Conservation (phyloP, 2,797 vertebrate genomes). For the Sebastes cheni region DNA sequence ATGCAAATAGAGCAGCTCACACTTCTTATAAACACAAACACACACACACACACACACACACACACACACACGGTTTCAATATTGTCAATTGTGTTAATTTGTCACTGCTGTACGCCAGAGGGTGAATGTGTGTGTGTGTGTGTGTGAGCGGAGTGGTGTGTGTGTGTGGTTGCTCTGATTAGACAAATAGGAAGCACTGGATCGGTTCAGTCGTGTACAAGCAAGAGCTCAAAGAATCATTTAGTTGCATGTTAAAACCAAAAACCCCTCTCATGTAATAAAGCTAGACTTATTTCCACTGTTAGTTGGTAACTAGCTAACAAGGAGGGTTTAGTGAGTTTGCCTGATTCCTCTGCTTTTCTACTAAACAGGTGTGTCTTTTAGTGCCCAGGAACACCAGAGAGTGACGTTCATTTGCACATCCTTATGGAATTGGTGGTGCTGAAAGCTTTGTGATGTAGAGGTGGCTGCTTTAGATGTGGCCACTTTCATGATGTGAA, state of each 20-base stretch:
- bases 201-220: slow-evolving; percentile 2
- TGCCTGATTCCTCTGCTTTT: background rate
- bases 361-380: background rate
- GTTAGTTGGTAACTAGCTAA: background rate
- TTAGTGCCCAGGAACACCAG: background rate
- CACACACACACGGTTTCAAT: slow-evolving; percentile 18
- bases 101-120: slow-evolving; percentile 66
- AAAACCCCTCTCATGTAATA: slow-evolving; percentile 10
- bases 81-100: slow-evolving; percentile 70
- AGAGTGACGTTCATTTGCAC: background rate
- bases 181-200: slow-evolving; percentile 68
- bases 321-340: background rate
- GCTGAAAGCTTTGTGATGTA: background rate
- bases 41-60: background rate
- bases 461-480: background rate
- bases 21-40: background rate
- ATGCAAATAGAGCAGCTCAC: slow-evolving; percentile 29
- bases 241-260: slow-evolving; percentile 1
- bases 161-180: slow-evolving; percentile 44
- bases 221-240: background rate
- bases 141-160: background rate
- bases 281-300: background rate
- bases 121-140: background rate
- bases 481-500: background rate
- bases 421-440: background rate